Evolutionary conservation across 2,888 invertebrate genomes (phyloP).

Genomic region (Hemistola chrysoprasaria): DNA sequence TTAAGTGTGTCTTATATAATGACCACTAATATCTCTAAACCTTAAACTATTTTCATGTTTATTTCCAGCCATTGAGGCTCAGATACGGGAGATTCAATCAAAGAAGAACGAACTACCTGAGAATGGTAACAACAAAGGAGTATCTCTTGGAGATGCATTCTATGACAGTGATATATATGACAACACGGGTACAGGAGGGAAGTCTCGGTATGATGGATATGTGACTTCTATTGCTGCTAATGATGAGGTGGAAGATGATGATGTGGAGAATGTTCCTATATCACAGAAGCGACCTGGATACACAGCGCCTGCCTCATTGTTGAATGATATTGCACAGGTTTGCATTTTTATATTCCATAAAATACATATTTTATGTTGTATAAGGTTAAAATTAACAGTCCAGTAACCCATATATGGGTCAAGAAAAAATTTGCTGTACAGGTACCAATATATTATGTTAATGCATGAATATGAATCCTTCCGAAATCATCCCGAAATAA

Average conservation of each 20-base stretch:
- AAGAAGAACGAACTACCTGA: constrained; percentile 90
- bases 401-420: no score
- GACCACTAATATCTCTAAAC: no score
- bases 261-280: constrained; percentile 89
- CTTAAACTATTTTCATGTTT: neutral
- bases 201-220: constrained; percentile 95
- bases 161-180: constrained; percentile 98
- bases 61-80: constrained; percentile 94
- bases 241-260: constrained; percentile 97
- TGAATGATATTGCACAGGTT: constrained; percentile 95
- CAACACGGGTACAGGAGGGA: constrained; percentile 82
- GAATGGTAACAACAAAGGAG: constrained; percentile 87
- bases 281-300: constrained; percentile 89
- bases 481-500: no score
- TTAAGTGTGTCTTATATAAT: no score
- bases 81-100: constrained; percentile 94
- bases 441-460: no score
- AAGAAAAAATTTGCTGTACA: no score
- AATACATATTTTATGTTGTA: no score
- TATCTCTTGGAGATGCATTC: constrained; percentile 93
- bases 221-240: constrained; percentile 98
- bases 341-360: no score
- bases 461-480: no score
- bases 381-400: no score
- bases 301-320: constrained; percentile 92